These are phyloP conservation scores for Polydrusus tereticollis DNA, from an alignment of 2,888 invertebrate genomes.

Conservation along the genomic window DNA sequence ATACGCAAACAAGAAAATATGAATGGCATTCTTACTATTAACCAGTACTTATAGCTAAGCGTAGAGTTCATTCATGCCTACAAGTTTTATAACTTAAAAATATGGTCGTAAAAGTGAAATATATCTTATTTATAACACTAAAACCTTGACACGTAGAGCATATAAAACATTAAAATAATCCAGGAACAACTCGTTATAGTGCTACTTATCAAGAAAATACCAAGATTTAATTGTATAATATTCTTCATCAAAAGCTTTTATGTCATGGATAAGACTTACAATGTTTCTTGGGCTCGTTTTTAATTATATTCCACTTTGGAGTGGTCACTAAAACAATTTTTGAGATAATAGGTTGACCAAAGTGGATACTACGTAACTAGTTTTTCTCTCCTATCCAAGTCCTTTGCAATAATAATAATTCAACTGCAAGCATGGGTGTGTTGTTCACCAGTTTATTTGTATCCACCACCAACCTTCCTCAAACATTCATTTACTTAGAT, in stretches of 20 bases:
- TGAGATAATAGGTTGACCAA: conserved; percentile 34
- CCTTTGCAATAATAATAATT: no score
- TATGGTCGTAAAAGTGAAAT: conserved; percentile 30
- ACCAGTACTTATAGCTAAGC: background rate
- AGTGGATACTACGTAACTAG: conserved; percentile 4
- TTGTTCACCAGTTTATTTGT: no score
- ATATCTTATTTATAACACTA: conserved; percentile 26
- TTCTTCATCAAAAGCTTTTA: conserved; percentile 50
- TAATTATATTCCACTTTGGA: conserved; percentile 51
- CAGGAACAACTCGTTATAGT: conserved; percentile 47
- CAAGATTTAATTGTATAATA: conserved; percentile 51
- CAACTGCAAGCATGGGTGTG: no score
- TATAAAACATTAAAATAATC: conserved; percentile 43
- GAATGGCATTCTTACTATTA: conserved; percentile 12
- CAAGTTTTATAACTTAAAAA: background rate
- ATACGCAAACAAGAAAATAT: background rate
- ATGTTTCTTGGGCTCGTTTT: conserved; percentile 48
- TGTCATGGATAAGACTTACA: conserved; percentile 49
- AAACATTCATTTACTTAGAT: no score
- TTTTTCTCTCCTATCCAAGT: background rate
- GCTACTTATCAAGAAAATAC: conserved; percentile 48
- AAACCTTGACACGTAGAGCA: conserved; percentile 17
- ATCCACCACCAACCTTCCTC: no score
- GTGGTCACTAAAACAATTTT: conserved; percentile 48
- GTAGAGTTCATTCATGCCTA: background rate